These are phyloP conservation scores for Xerus rutilus DNA, from an alignment of 2,797 vertebrate genomes.

Conservation along the genomic window DNA sequence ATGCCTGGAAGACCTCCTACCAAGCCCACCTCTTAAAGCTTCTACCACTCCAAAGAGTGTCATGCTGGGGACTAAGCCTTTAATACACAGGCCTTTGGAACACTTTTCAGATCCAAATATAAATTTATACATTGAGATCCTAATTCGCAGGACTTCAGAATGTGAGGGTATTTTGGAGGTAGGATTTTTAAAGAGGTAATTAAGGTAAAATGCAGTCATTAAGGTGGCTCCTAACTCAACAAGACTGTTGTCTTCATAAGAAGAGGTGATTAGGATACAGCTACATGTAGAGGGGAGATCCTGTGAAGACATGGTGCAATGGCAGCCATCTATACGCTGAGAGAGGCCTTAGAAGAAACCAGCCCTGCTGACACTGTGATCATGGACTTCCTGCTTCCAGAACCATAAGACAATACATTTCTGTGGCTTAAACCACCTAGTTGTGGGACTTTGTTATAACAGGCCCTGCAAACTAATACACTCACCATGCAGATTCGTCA, in stretches of 20 bases:
- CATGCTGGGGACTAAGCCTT: not conserved
- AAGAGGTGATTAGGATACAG: not conserved
- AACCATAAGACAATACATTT: not conserved
- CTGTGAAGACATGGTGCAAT: not conserved
- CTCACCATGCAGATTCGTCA: not conserved
- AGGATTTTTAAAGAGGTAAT: not conserved
- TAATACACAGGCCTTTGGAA: too few relatives aligned
- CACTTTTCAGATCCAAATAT: not conserved
- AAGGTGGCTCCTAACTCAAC: not conserved
- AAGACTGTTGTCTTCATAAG: not conserved
- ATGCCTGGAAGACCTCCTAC: not conserved
- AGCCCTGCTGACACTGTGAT: too few relatives aligned
- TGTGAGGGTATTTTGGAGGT: not conserved
- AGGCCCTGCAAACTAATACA: not conserved
- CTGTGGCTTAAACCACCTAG: not conserved
- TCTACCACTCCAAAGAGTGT: not conserved
- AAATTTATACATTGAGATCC: not conserved
- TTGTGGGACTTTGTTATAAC: not conserved
- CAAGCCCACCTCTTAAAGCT: not conserved
- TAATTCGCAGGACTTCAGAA: not conserved
- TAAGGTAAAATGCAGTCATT: not conserved
- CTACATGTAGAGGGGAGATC: accelerated
- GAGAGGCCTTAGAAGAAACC: not conserved
- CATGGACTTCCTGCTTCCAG: not conserved
- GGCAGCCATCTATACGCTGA: not conserved